Conservation (phyloP, 1,140 invertebrate genomes). For the Sesamia nonagrioides region DNA sequence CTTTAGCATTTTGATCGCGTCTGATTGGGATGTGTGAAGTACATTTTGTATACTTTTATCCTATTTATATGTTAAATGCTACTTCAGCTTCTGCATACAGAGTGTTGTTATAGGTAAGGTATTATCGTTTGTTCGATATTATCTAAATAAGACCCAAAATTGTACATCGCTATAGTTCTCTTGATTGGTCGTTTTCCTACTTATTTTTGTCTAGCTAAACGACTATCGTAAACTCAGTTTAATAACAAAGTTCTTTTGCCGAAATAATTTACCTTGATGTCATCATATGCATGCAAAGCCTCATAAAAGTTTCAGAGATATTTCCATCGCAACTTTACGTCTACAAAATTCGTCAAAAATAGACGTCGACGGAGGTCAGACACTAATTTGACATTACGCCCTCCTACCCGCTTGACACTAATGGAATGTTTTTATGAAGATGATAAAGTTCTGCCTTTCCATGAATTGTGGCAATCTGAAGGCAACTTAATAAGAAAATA, state of each 20-base stretch:
- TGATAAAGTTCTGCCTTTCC: conserved; percentile 34
- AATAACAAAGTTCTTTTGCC: neutral
- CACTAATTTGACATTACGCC: conserved; percentile 41
- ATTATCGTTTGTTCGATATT: too few relatives aligned
- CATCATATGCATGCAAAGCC: conserved; percentile 10
- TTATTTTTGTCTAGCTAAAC: neutral
- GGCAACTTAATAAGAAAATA: conserved; percentile 24
- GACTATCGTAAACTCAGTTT: too few relatives aligned
- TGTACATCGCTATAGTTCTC: neutral
- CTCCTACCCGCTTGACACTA: conserved; percentile 34
- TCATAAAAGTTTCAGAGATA: conserved; percentile 6
- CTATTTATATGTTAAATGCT: conserved; percentile 23
- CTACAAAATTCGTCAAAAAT: conserved; percentile 29
- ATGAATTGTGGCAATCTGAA: conserved; percentile 34
- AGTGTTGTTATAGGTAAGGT: neutral
- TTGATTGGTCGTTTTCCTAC: too few relatives aligned
- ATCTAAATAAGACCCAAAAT: too few relatives aligned
- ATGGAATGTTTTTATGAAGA: conserved; percentile 47
- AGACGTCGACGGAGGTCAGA: conserved; percentile 30
- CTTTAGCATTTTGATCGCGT: conserved; percentile 38
- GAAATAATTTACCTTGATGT: conserved; percentile 11
- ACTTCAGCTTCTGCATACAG: conserved; percentile 1
- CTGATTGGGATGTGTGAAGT: conserved; percentile 40
- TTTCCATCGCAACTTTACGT: conserved; percentile 15
- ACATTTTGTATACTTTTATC: conserved; percentile 23